Conservation (phyloP, 1,140 invertebrate species). For the Vanessa tameamea region DNA sequence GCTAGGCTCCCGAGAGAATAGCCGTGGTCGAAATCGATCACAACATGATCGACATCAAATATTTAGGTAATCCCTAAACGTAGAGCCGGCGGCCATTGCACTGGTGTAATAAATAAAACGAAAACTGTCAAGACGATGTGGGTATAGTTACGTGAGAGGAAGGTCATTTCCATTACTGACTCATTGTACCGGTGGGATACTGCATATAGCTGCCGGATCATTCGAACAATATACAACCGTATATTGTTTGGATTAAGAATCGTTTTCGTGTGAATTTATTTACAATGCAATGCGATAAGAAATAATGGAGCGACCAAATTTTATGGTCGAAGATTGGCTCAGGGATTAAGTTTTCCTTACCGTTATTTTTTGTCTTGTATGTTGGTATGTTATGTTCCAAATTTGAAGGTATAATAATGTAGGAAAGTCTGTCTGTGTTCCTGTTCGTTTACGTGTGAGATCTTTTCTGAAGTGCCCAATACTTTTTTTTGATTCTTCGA, state of each 20-base stretch:
- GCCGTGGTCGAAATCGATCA: too few relatives aligned
- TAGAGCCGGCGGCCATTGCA: background rate
- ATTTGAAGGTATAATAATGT: too few relatives aligned
- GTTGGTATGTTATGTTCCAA: background rate
- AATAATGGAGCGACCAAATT: conserved; percentile 29
- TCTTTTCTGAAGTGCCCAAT: too few relatives aligned
- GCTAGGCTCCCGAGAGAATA: too few relatives aligned
- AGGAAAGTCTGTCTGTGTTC: too few relatives aligned
- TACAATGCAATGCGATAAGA: conserved; percentile 28
- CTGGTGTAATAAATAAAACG: conserved; percentile 42
- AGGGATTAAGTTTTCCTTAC: conserved; percentile 7
- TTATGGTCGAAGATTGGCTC: conserved; percentile 30
- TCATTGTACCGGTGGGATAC: conserved; percentile 45
- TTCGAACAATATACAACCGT: conserved; percentile 14
- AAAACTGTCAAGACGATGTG: conserved; percentile 52
- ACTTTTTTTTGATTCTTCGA: too few relatives aligned
- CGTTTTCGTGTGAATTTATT: background rate
- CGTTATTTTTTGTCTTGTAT: background rate
- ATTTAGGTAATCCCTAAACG: background rate
- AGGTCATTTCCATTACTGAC: conserved; percentile 59
- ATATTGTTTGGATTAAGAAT: conserved; percentile 1
- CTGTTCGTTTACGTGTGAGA: too few relatives aligned
- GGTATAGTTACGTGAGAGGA: conserved; percentile 50
- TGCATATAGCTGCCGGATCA: background rate
- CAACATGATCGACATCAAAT: too few relatives aligned